Percentiles rank a stretch among this genome's conserved stretches.
These are phyloP conservation scores for Neolamprologus modestus DNA, from an alignment of 2,113 vertebrate species.

Conservation along the genomic window DNA sequence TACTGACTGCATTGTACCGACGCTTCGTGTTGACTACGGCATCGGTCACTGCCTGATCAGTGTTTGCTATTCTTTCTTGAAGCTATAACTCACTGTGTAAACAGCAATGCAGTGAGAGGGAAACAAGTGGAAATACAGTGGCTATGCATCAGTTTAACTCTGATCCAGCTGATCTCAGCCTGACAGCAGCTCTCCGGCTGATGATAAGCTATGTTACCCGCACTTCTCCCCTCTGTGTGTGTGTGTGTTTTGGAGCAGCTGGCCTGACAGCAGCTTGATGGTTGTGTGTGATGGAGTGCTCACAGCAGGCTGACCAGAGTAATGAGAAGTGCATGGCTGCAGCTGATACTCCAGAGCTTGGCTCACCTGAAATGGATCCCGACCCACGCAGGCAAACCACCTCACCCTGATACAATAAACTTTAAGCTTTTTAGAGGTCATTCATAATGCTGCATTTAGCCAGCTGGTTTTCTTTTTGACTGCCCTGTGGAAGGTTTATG, in stretches of 20 bases:
- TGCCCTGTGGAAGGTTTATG: constrained; percentile 20
- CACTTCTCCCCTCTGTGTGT: not conserved
- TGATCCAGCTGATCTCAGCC: not conserved
- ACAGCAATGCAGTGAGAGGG: not conserved
- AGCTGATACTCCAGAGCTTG: constrained; percentile 21
- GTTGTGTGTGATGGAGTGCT: constrained; percentile 49
- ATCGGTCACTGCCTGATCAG: not conserved
- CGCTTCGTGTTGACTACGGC: not conserved
- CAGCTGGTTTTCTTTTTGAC: constrained; percentile 6
- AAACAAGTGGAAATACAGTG: not conserved
- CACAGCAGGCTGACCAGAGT: constrained; percentile 45
- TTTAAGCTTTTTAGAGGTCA: constrained; percentile 23
- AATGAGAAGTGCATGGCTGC: constrained; percentile 47
- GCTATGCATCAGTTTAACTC: not conserved
- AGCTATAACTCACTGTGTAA: not conserved
- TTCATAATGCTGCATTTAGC: constrained; percentile 37
- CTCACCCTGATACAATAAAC: constrained; percentile 30
- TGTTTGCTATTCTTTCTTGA: not conserved
- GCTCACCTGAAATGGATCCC: constrained; percentile 36
- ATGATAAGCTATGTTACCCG: constrained; percentile 8
- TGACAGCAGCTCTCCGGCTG: not conserved
- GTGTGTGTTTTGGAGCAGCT: constrained; percentile 3
- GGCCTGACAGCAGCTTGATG: constrained; percentile 28
- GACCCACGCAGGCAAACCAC: not conserved
- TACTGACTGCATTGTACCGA: not conserved